Percentiles rank a stretch among this genome's conserved stretches.
These are phyloP conservation scores for Epiblema foenella DNA, from an alignment of 2,888 invertebrate species.

Conservation along the genomic window DNA sequence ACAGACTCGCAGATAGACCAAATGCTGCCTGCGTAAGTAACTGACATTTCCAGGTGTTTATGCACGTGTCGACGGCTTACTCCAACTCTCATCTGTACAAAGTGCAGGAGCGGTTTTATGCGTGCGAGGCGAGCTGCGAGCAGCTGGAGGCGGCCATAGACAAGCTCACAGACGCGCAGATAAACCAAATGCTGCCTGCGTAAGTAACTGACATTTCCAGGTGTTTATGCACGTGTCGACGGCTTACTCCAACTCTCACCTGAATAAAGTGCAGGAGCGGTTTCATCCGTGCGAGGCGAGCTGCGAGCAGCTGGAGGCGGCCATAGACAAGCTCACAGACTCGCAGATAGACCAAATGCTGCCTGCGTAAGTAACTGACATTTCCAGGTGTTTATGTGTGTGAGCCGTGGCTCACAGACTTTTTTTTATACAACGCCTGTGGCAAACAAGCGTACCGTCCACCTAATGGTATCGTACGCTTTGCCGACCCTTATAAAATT, in stretches of 20 bases:
- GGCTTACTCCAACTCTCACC: slow-evolving; percentile 90
- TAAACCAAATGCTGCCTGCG: slow-evolving; percentile 81
- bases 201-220: slow-evolving; percentile 77
- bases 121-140: slow-evolving; percentile 79
- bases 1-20: slow-evolving; percentile 77
- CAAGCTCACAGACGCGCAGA: slow-evolving; percentile 77
- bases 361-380: slow-evolving; percentile 78
- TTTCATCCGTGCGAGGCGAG: slow-evolving; percentile 86
- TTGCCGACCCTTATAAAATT: too few species aligned
- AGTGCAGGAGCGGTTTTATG: slow-evolving; percentile 89
- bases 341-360: slow-evolving; percentile 73
- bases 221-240: slow-evolving; percentile 92
- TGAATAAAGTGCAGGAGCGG: slow-evolving; percentile 85
- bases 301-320: slow-evolving; percentile 77
- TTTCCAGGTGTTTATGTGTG: slow-evolving; percentile 88
- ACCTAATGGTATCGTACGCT: too few species aligned
- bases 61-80: slow-evolving; percentile 94
- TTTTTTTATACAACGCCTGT: too few species aligned
- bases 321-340: slow-evolving; percentile 80
- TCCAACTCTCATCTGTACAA: slow-evolving; percentile 86
- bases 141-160: slow-evolving; percentile 77
- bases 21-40: slow-evolving; percentile 82
- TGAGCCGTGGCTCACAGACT: too few species aligned
- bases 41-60: slow-evolving; percentile 79
- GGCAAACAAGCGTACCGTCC: too few species aligned